phyloP scores from a whole-genome alignment of 2,888 invertebrate genomes.

The Trissolcus japonicus region DNA sequence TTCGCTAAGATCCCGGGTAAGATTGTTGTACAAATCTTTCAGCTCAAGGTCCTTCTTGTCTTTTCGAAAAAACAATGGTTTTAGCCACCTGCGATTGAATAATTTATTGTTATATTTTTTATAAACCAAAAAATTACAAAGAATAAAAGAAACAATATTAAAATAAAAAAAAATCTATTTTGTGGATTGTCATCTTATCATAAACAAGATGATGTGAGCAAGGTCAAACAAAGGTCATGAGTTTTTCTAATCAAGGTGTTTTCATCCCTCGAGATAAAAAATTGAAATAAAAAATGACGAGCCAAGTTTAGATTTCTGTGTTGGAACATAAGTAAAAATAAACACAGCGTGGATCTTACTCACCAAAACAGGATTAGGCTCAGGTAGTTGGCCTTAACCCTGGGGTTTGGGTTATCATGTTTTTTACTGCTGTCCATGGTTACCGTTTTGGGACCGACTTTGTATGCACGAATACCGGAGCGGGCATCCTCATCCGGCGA shows the following conservation, averaged over 20 bases:
- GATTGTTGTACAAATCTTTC: constrained; percentile 82
- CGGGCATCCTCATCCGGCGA: constrained; percentile 30
- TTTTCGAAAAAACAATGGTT: constrained; percentile 81
- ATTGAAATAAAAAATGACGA: background rate
- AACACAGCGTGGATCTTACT: constrained; percentile 72
- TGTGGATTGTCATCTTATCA: background rate
- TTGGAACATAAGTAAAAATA: constrained; percentile 23
- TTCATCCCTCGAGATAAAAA: background rate
- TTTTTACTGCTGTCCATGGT: constrained; percentile 81
- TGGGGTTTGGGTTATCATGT: constrained; percentile 80
- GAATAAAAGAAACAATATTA: background rate
- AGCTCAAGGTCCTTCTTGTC: constrained; percentile 80
- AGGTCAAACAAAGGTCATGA: background rate
- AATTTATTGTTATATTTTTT: background rate
- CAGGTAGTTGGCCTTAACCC: constrained; percentile 79
- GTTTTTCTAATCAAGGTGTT: background rate
- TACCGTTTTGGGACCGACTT: constrained; percentile 7
- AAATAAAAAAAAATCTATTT: background rate
- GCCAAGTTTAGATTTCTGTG: background rate
- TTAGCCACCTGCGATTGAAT: constrained; percentile 80
- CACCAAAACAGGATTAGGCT: constrained; percentile 82
- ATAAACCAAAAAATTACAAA: background rate
- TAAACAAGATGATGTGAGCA: background rate
- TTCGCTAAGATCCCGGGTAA: constrained; percentile 81
- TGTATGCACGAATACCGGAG: constrained; percentile 2